phyloP scores from a whole-genome alignment of 2,113 vertebrate genomes.

The Excalfactoria chinensis region DNA sequence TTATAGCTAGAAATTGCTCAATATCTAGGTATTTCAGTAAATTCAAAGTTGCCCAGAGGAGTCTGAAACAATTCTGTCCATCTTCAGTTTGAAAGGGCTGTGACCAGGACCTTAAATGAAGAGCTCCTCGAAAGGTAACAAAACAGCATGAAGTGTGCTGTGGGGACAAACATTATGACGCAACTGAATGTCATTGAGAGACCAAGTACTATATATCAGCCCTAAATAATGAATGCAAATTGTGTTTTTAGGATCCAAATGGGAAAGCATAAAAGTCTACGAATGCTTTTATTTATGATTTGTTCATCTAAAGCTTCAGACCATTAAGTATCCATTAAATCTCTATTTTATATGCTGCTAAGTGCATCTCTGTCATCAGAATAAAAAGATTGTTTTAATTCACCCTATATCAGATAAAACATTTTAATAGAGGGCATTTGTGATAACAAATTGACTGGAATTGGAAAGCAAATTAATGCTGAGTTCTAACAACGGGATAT shows the following conservation, averaged over 20 bases:
- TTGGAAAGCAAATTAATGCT: constrained; percentile 25
- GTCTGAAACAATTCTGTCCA: not conserved
- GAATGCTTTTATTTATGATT: constrained; percentile 58
- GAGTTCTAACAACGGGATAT: not conserved
- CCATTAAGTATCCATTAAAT: constrained; percentile 54
- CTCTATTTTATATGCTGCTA: constrained; percentile 47
- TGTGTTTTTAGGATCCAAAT: constrained; percentile 34
- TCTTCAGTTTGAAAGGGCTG: not conserved
- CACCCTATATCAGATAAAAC: constrained; percentile 33
- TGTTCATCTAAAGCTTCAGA: constrained; percentile 48
- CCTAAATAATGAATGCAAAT: constrained; percentile 27
- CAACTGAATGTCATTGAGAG: not conserved
- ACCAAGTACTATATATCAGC: not conserved
- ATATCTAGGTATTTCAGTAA: not conserved
- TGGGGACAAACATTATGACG: not conserved
- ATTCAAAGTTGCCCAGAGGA: not conserved
- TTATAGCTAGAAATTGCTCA: not conserved
- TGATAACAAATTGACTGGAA: constrained; percentile 48
- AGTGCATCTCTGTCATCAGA: constrained; percentile 30
- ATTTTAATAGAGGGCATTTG: constrained; percentile 56
- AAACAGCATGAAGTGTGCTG: not conserved
- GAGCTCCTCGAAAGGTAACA: not conserved
- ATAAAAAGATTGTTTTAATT: constrained; percentile 65
- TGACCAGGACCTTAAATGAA: not conserved
- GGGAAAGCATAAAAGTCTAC: constrained; percentile 28